Conservation (phyloP, 2,797 vertebrate genomes). For the Sternarchorhynchus goeldii region DNA sequence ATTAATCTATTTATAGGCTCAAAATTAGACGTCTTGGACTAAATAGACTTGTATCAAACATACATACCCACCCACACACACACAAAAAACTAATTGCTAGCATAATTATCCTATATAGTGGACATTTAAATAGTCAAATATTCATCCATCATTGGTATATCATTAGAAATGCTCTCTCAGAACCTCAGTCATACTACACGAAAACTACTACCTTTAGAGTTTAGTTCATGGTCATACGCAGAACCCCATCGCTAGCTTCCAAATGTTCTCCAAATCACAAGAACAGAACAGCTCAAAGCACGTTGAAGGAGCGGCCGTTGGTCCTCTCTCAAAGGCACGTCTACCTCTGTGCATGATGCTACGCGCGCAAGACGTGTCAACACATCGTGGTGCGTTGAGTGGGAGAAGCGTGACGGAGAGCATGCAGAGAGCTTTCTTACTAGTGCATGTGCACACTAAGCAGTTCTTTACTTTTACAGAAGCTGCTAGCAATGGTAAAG, state of each 20-base stretch:
- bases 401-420: conserved; percentile 26
- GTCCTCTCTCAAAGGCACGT: conserved; percentile 74
- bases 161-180: conserved; percentile 15
- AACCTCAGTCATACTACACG: conserved; percentile 1
- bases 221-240: not conserved
- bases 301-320: conserved; percentile 66
- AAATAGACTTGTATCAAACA: conserved; percentile 6
- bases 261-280: conserved; percentile 45
- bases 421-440: conserved; percentile 10
- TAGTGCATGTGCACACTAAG: not conserved
- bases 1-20: not conserved
- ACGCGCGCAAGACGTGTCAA: conserved; percentile 58
- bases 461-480: not conserved
- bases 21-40: not conserved
- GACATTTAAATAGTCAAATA: conserved; percentile 16
- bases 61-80: conserved; percentile 48
- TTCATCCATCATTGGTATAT: not conserved
- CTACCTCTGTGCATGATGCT: conserved; percentile 70
- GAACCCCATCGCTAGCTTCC: not conserved
- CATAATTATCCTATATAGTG: conserved; percentile 3
- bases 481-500: not conserved
- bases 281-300: conserved; percentile 66
- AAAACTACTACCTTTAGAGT: not conserved
- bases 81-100: not conserved
- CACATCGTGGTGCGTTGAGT: conserved; percentile 30